These are phyloP conservation scores for Eubasilissa regina DNA, from an alignment of 1,140 invertebrate species.

Conservation along the genomic window DNA sequence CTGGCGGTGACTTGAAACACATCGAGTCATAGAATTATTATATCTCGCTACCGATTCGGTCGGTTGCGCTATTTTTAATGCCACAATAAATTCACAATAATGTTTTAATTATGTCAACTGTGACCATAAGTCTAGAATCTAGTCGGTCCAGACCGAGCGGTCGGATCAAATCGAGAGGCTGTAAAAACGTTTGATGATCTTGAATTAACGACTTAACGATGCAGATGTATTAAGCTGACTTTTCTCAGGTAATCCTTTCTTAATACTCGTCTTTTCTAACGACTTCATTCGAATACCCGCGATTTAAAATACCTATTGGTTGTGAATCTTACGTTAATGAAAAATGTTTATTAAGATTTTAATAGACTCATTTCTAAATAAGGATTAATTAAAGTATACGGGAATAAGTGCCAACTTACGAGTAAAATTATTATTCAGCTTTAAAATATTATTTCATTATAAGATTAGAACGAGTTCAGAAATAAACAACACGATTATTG, in stretches of 20 bases:
- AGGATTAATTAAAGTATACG: not conserved
- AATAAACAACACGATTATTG: too few species aligned
- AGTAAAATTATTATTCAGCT: too few species aligned
- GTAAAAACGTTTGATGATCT: conserved; percentile 43
- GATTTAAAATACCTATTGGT: conserved; percentile 17
- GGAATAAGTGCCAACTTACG: too few species aligned
- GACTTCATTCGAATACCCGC: conserved; percentile 21
- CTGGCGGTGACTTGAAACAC: not conserved
- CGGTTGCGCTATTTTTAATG: conserved; percentile 53
- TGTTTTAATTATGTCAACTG: conserved; percentile 57
- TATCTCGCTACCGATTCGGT: not conserved
- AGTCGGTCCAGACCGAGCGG: conserved; percentile 24
- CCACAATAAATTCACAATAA: conserved; percentile 57
- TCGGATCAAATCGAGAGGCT: conserved; percentile 48
- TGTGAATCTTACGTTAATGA: not conserved
- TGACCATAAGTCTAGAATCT: conserved; percentile 39
- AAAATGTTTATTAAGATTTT: not conserved
- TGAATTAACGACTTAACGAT: conserved; percentile 25
- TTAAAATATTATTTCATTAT: too few species aligned
- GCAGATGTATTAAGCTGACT: conserved; percentile 13
- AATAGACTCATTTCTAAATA: not conserved
- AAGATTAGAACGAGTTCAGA: too few species aligned
- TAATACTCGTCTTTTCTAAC: conserved; percentile 19
- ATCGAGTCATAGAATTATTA: not conserved
- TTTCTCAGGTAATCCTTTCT: conserved; percentile 31